phyloP scores from a whole-genome alignment of 2,113 vertebrate species.

The Caranx ignobilis region DNA sequence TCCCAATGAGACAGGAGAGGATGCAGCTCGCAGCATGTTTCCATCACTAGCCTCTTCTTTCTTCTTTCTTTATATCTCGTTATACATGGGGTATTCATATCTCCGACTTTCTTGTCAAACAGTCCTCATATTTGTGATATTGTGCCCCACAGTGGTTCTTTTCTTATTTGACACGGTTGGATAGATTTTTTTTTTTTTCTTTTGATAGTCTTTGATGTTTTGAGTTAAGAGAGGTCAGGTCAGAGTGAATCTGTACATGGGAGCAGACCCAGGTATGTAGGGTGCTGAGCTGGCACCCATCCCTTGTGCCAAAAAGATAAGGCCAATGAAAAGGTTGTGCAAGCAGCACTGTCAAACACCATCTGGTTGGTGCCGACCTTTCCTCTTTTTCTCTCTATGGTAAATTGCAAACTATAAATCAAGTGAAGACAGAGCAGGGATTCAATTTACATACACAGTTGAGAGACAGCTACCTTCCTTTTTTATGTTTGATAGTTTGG shows the following conservation, averaged over 20 bases:
- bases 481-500: slow-evolving; percentile 39
- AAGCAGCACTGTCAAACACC: slow-evolving; percentile 63
- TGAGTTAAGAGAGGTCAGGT: slow-evolving; percentile 61
- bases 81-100: slow-evolving; percentile 15
- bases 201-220: slow-evolving; percentile 74
- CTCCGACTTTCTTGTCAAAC: slow-evolving; percentile 26
- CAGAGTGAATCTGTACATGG: slow-evolving; percentile 47
- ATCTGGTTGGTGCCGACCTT: slow-evolving; percentile 61
- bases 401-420: slow-evolving; percentile 70
- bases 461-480: slow-evolving; percentile 35
- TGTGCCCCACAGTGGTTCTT: slow-evolving; percentile 17
- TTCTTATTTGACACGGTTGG: slow-evolving; percentile 40
- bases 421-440: slow-evolving; percentile 29
- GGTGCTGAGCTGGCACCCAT: slow-evolving; percentile 51
- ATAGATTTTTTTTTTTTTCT: slow-evolving; percentile 18
- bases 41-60: slow-evolving; percentile 45
- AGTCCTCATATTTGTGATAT: slow-evolving; percentile 29
- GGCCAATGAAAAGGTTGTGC: slow-evolving; percentile 52
- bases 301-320: slow-evolving; percentile 65
- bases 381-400: slow-evolving; percentile 33
- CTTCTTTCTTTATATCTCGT: no score
- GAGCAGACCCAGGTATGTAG: slow-evolving; percentile 65
- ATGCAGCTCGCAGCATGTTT: slow-evolving; percentile 50
- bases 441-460: slow-evolving; percentile 29
- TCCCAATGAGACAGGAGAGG: slow-evolving; percentile 31